Base-by-base conservation (phyloP, 2,113 vertebrate genomes). In the Lampris incognitus region DNA sequence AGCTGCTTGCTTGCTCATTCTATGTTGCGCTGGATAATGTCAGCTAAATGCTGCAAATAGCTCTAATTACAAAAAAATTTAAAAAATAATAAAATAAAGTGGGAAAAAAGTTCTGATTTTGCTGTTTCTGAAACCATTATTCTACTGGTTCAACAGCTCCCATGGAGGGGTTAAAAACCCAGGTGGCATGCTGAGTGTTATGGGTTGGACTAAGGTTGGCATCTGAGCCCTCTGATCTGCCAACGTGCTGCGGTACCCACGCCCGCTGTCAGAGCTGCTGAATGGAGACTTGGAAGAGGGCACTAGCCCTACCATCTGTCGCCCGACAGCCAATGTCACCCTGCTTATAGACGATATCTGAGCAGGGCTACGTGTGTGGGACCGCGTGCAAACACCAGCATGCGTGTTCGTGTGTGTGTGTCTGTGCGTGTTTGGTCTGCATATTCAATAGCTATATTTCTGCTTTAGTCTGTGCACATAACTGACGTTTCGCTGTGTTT, bases 251-350 rank as follows among this genome's bases (percentile, higher is more conserved):
- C 57, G 81, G 78, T 46, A 78, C 66, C 75, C 1, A 57, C 62
- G 87, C 74, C 83, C 41, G 79, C 90, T 90, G 92, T 92, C 91
- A 92, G 51, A 71, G 82, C 66, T 44, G 46, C 70, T 51, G 86
- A 85, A 78, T 10, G 40, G 24, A 42, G 80, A 57, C 72, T 24
- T 70, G 83, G 87, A 90, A 37, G 83, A 79, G 89, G 89, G 85
- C 88, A 84, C 71, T 54, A 68, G 78, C 91, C 89, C 81, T 64
- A 10, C 92, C 92, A 92, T 93, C 92, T 92, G 92, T 60, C 85
- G 72, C 65, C 37, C 77, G 84, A 92, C 89, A 90, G 84, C 75
- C 87, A 91, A 91, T 91, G 92, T 92, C 91, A 90, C 91, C 88
- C 90, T 84, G 85, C 56, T 38, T 81, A 71, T 68, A 78, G 54